Evolutionary conservation across 2,113 vertebrate species (phyloP), one percentile per base, ranked within the genome.

Genomic region (Lota lota): DNA sequence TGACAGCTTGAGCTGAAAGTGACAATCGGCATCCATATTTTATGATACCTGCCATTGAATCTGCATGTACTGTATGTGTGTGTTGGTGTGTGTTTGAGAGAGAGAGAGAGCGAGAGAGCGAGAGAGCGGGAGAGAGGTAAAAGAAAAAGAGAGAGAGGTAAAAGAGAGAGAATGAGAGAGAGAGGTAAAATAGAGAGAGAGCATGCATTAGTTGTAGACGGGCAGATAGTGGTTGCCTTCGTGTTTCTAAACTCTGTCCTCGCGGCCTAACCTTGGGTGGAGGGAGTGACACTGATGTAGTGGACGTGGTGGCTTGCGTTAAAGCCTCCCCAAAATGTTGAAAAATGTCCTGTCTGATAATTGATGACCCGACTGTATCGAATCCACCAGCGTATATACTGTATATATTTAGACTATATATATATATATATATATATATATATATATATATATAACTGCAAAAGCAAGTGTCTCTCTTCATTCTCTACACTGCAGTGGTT

Each of bases 291-390:
- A 87, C 80, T 80, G 81, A 84, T 66, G 80, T 84, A 78, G 75
- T 78, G 74, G 78, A 75, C 77, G 79, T 24, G 24, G 24, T 24
- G 24, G 24, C 24, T 4, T 24, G 24, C 24, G 24, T 24, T 24
- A 24, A 24, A 24, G 24, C 24, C 24, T 24, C 24, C 24, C 24
- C 24, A 24, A 90, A 88, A 88, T 84, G 84, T 82, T 87, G 85
- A 90, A 88, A 90, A 89, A 90, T 87, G 82, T 87, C 81, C 87
- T 77, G 72, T 84, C 85, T 69, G 69, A 80, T 89, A 89, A 89
- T 85, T 67, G 74, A 85, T 85, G 83, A 75, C 74, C 78, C 60
- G 5, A 59, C 80, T 64, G 63, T 63, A 47, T 24, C 24, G 60
- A 75, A 70, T 36, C 69, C 50, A 22, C 77, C 40, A 56, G 70